Base-by-base conservation (phyloP, 1,140 invertebrate genomes). In the Drosophila grimshawi region DNA sequence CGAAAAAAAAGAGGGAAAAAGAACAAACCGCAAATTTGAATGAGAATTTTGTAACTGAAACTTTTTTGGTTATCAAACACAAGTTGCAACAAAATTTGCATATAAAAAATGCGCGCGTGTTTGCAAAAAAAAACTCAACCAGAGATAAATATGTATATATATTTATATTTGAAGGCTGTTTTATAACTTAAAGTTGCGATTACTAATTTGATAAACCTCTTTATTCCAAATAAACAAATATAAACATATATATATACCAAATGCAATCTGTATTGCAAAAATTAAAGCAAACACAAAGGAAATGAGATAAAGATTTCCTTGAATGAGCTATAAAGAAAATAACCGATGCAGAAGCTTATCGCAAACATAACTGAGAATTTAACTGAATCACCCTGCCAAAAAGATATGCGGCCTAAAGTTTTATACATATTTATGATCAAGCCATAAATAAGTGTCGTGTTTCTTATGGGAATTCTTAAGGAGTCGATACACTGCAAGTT, bases 291-390 rank as follows among this genome's bases (percentile, higher is more conserved):
- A 19, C 19, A 19, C 19, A 19, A 19, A 19, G 19, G 43, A n/a
- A 43, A 37, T 19, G 19, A n/a, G 46, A 48, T 62, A 29, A 62
- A 35, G 33, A 48, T 37, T 60, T 48, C 45, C 43, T 60, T 48
- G 43, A 49, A 62, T 35, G 8, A 41, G 8, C 8, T 7, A 3
- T 3, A 39, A 2, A 4, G 2, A 4, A 49, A 37, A 27, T 8
- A 29, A 8, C 8, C 27, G 11, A 39, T 33, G 8, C 60, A 5
- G 32, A 46, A 8, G 4, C 59, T 61, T 61, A 61, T 61, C 59
- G 45, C 33, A 7, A 35, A 10, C 11, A 43, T 8, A n/a, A 43
- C 19, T 19, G 0, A 19, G 19, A 19, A 19, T 19, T 19, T 19
- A 45, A 8, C 45, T 62, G 46, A 51, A 49, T 62, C 59, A 62